These are phyloP conservation scores for Eptatretus burgeri DNA, from an alignment of 2,113 vertebrate species.

Conservation along the genomic window DNA sequence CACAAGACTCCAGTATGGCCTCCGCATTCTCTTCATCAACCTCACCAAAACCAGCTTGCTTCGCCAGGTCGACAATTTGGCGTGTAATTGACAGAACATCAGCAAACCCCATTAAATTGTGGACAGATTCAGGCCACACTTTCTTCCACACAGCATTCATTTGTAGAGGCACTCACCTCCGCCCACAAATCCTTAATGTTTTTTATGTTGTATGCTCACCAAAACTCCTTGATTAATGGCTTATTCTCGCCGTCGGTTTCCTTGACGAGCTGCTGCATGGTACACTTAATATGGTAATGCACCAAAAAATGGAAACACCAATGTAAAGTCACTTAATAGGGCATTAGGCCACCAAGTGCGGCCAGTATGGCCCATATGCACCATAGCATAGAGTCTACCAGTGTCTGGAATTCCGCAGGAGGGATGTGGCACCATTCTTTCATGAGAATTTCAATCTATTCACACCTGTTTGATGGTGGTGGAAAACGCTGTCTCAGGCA, in stretches of 20 bases:
- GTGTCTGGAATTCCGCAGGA: too few species aligned
- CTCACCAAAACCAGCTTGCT: background rate
- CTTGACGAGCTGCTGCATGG: background rate
- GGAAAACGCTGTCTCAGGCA: too few species aligned
- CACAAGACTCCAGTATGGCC: background rate
- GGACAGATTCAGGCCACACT: background rate
- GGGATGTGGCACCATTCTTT: too few species aligned
- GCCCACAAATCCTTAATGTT: background rate
- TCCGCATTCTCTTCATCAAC: background rate
- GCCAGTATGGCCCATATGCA: too few species aligned
- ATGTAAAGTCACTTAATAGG: too few species aligned
- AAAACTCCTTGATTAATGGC: background rate
- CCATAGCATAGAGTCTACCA: too few species aligned
- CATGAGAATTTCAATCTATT: too few species aligned
- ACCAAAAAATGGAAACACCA: too few species aligned
- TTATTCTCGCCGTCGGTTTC: background rate
- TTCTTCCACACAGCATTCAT: conserved; percentile 3
- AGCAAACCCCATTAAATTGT: background rate
- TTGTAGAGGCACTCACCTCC: background rate
- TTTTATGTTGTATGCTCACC: background rate
- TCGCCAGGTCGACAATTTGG: background rate
- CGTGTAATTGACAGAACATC: background rate
- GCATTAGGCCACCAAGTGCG: too few species aligned
- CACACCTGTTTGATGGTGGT: too few species aligned
- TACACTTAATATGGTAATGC: too few species aligned